phyloP scores from a whole-genome alignment of 1,140 invertebrate genomes.

The Diplogasteroides magnus region DNA sequence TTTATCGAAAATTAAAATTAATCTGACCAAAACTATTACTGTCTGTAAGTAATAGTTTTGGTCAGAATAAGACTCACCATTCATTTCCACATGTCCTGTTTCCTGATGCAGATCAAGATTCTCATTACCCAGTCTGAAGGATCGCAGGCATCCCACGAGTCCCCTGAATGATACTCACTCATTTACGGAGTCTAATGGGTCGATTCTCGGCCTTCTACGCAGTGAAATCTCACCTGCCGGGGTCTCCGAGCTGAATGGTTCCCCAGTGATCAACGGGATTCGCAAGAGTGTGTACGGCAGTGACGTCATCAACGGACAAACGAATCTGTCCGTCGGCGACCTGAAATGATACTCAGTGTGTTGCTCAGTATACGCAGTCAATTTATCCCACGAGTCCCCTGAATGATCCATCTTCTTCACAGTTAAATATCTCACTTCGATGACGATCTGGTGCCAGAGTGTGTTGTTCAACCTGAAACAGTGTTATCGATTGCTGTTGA shows the following conservation, averaged over 20 bases:
- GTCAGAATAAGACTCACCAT: no score
- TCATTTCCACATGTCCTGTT: not conserved
- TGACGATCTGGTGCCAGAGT: not conserved
- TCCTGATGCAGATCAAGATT: not conserved
- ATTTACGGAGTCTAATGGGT: no score
- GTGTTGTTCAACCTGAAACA: not conserved
- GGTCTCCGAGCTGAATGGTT: not conserved
- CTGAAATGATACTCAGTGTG: no score
- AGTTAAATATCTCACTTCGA: not conserved
- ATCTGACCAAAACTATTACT: no score
- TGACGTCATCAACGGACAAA: not conserved
- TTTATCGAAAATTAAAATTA: no score
- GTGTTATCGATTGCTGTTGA: no score
- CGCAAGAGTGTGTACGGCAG: not conserved
- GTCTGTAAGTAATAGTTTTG: no score
- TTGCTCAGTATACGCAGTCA: no score
- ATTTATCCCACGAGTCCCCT: no score
- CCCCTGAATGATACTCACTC: not conserved
- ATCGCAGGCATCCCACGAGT: not conserved
- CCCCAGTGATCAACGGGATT: not conserved
- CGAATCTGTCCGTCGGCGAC: not conserved
- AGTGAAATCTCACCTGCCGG: not conserved
- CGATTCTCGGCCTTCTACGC: no score
- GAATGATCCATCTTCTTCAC: no score
- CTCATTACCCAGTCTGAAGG: not conserved